Evolutionary conservation across 2,797 vertebrate genomes (phyloP).

Genomic region (Smutsia temminckii): DNA sequence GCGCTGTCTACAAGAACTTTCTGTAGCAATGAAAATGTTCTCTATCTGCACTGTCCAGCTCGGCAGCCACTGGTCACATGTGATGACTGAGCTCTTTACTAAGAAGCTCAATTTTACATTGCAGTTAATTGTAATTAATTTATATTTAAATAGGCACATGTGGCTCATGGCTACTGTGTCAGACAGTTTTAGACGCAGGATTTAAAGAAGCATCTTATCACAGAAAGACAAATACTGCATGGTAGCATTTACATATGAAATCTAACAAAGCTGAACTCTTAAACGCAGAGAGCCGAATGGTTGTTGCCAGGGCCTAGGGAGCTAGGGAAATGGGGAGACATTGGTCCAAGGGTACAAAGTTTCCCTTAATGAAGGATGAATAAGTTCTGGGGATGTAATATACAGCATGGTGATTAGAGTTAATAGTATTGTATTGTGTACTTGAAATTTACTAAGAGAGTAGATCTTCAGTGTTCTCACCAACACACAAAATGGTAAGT

Average conservation of each 20-base stretch:
- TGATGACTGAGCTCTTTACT: neutral
- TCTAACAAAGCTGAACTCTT: neutral
- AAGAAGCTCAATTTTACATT: neutral
- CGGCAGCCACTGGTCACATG: accelerated
- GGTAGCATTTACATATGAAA: neutral
- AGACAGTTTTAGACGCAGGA: neutral
- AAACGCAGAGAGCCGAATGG: neutral
- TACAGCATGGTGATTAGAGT: neutral
- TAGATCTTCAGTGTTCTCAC: neutral
- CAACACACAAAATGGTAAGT: neutral
- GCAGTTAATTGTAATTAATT: neutral
- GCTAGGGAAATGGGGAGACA: too few relatives aligned
- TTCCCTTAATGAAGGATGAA: neutral
- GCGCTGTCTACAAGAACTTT: neutral
- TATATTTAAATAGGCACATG: neutral
- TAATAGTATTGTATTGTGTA: neutral
- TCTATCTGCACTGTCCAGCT: accelerated
- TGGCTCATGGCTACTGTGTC: neutral
- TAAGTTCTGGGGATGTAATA: neutral
- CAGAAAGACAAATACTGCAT: neutral
- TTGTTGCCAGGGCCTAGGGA: neutral
- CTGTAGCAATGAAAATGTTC: neutral
- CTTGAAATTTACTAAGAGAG: neutral
- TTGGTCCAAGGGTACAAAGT: neutral
- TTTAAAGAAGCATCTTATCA: neutral